Evolutionary conservation across 2,113 vertebrate species (phyloP).

Genomic region (Hypomesus transpacificus): DNA sequence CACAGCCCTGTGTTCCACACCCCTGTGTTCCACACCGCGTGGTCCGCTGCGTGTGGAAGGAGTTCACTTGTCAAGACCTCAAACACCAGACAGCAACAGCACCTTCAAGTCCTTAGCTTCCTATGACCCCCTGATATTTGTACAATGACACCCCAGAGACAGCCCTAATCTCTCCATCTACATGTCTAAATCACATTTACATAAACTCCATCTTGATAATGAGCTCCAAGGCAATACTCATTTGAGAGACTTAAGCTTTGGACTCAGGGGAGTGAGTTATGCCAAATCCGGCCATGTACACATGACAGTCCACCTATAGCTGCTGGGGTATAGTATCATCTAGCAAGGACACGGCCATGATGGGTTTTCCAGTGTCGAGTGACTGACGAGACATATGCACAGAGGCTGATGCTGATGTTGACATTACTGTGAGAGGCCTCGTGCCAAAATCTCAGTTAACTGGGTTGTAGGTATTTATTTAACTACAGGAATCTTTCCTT

Average conservation of each 20-base stretch:
- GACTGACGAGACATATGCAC: not conserved
- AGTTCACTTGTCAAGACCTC: not conserved
- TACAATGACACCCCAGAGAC: not conserved
- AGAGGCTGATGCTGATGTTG: not conserved
- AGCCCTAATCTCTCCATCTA: not conserved
- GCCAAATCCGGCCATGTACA: too few relatives aligned
- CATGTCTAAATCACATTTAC: not conserved
- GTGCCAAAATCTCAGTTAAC: not conserved
- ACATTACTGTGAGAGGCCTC: not conserved
- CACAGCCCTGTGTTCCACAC: too few relatives aligned
- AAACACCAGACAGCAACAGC: not conserved
- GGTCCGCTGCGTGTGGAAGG: not conserved
- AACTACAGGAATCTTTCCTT: not conserved
- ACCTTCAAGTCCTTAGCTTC: too few relatives aligned
- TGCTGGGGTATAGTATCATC: too few relatives aligned
- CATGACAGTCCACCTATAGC: too few relatives aligned
- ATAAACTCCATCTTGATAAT: not conserved
- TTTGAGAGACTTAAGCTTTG: not conserved
- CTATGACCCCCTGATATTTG: not conserved
- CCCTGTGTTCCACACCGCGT: too few relatives aligned
- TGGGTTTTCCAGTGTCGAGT: not conserved
- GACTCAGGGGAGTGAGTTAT: not conserved
- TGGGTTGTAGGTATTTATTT: not conserved
- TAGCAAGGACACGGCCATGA: not conserved
- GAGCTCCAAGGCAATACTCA: not conserved